phyloP scores from a whole-genome alignment of 1,140 invertebrate genomes.

The Heliconius nattereri region DNA sequence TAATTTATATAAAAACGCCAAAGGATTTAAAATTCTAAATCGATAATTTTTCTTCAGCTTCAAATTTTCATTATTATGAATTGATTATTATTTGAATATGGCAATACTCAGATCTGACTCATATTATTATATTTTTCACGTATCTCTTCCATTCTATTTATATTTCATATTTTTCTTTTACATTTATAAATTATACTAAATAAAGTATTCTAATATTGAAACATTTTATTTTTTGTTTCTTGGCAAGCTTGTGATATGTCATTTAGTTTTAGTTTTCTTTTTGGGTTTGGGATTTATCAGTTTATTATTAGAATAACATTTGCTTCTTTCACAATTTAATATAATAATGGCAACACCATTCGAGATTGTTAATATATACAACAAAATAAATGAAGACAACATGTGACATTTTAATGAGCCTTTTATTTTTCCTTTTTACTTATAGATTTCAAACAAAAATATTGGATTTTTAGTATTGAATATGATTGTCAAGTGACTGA shows the following conservation, averaged over 20 bases:
- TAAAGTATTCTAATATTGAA: not conserved
- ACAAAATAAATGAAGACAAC: slow-evolving; percentile 55
- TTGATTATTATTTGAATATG: slow-evolving; percentile 4
- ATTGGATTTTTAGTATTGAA: not conserved
- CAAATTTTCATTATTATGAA: not conserved
- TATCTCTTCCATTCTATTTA: slow-evolving; percentile 1
- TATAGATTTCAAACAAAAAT: slow-evolving; percentile 2
- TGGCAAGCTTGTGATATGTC: slow-evolving; percentile 47
- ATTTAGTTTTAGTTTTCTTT: slow-evolving; percentile 47
- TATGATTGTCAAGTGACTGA: not conserved
- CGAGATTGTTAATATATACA: slow-evolving; percentile 60
- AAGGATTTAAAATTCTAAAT: slow-evolving; percentile 18
- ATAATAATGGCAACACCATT: slow-evolving; percentile 49
- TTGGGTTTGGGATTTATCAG: slow-evolving; percentile 49
- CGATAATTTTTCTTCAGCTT: not conserved
- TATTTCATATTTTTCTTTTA: slow-evolving; percentile 10
- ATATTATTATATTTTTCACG: slow-evolving; percentile 8
- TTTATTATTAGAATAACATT: slow-evolving; percentile 44
- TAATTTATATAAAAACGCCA: slow-evolving; percentile 19
- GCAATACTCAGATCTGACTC: slow-evolving; percentile 26
- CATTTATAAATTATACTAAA: not conserved
- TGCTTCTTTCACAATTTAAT: slow-evolving; percentile 43
- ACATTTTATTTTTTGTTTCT: slow-evolving; percentile 12
- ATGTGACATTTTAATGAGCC: slow-evolving; percentile 36
- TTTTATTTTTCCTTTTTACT: slow-evolving; percentile 45